Conservation (phyloP, 2,888 invertebrate genomes). For the Phengaris arion region DNA sequence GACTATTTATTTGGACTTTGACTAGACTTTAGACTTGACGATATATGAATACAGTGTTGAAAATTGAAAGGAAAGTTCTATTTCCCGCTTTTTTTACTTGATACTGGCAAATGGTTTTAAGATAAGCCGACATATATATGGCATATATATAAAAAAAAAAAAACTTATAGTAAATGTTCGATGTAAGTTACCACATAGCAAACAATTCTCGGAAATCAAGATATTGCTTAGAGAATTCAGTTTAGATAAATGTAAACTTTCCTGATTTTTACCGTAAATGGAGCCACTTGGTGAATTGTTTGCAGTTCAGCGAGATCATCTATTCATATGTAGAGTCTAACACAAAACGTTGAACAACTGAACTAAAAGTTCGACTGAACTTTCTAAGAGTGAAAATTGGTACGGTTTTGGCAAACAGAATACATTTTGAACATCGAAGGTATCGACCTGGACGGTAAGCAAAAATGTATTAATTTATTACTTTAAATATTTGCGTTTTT, state of each 20-base stretch:
- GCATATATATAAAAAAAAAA: no score
- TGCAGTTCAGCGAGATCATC: constrained; percentile 22
- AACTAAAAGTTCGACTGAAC: constrained; percentile 3
- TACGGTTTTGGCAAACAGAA: constrained; percentile 4
- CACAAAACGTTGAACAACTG: constrained; percentile 21
- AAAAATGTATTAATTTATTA: no score
- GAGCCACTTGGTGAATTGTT: background rate
- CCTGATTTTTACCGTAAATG: constrained; percentile 7
- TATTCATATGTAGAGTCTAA: constrained; percentile 23
- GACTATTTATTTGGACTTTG: no score
- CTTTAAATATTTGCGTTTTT: no score
- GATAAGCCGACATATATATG: no score
- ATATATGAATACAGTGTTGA: no score
- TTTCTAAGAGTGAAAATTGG: constrained; percentile 9
- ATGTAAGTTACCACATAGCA: background rate
- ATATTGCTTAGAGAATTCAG: background rate
- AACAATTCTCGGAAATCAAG: background rate
- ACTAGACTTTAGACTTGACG: no score
- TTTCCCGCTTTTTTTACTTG: no score
- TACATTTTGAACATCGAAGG: background rate
- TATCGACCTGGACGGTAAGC: no score
- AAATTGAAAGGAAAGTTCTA: no score
- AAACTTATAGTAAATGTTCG: background rate
- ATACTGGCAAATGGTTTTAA: no score
- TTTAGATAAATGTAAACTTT: background rate